These are phyloP conservation scores for Acrossocheilus wenchowensis DNA, from an alignment of 2,797 vertebrate genomes.

Conservation along the genomic window DNA sequence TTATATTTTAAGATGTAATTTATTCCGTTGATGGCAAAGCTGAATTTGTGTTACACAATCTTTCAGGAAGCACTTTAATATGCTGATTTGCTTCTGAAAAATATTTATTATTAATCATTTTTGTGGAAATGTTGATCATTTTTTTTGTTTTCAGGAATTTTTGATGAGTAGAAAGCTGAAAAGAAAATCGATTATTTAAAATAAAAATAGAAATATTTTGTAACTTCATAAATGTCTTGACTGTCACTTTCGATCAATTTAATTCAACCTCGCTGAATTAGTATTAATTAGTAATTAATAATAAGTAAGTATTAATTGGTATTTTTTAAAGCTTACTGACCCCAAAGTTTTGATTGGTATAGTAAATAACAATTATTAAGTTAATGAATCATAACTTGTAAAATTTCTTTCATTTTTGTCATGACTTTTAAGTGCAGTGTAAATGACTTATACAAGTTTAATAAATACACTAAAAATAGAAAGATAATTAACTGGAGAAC, in stretches of 20 bases:
- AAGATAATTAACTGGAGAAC: background rate
- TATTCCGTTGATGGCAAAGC: background rate
- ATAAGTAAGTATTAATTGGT: background rate
- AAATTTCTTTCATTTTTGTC: background rate
- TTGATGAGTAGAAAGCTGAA: background rate
- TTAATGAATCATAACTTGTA: background rate
- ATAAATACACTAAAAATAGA: background rate
- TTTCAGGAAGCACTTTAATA: background rate
- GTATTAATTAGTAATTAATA: background rate
- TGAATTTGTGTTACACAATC: background rate
- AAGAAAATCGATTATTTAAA: background rate
- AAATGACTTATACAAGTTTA: background rate
- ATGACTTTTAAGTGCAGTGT: background rate
- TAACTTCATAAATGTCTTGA: background rate
- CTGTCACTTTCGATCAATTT: background rate
- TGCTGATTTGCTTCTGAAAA: background rate
- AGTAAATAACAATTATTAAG: background rate
- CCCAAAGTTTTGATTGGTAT: background rate
- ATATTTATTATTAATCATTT: background rate
- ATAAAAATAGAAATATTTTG: background rate
- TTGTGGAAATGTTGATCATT: background rate
- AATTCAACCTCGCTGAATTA: background rate
- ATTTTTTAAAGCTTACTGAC: background rate
- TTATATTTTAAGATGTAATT: background rate
- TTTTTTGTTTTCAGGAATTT: background rate